Base-by-base conservation (phyloP, 2,113 vertebrate genomes). In the Lampris megalopsis region DNA sequence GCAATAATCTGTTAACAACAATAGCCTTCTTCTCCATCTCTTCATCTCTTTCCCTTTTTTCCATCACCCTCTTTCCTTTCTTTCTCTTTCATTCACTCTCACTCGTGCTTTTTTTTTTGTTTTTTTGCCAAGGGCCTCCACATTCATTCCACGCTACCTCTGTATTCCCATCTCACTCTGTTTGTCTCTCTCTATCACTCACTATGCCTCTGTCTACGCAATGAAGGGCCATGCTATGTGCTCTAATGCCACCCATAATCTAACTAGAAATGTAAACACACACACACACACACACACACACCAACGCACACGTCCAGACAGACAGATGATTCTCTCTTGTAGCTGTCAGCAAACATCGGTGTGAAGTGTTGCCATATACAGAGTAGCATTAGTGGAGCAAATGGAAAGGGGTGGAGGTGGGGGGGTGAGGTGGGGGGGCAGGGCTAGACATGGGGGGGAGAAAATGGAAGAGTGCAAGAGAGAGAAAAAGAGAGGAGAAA, bases 1-100 rank as follows among this genome's bases (percentile, higher is more conserved):
- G 40, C 40, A 68, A 56, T 59, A 58, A 82, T 77, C 57, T 77
- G 59, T 80, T 75, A 67, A 59, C 74, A 71, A 41, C 43, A 69
- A 38, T 13, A 50, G 63, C 4, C 43, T 2, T 7, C 2, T 7
- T 45, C 43, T 45, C 43, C 2, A 1, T 45, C 43, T 45, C 43
- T 45, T 1, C 7, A 1, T 45, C 43, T 2, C 43, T 45, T 7
- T 45, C 43, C 24, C 24, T 24, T 24, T 24, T 24, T 24, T 24
- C 24, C 24, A 24, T 24, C 24, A 24, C 24, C 24, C 24, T 24
- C 24, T 24, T 24, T 24, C 24, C 24, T 24, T 24, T 24, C 24
- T 24, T 24, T 24, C 24, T 24, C 24, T 24, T 24, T 24, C 24
- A 24, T 24, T 24, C 24, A 24, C 24, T 24, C 24, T 24, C 24